Conservation (phyloP, 35 echinoderm and acorn worm genomes). For the Lytechinus variegatus region DNA sequence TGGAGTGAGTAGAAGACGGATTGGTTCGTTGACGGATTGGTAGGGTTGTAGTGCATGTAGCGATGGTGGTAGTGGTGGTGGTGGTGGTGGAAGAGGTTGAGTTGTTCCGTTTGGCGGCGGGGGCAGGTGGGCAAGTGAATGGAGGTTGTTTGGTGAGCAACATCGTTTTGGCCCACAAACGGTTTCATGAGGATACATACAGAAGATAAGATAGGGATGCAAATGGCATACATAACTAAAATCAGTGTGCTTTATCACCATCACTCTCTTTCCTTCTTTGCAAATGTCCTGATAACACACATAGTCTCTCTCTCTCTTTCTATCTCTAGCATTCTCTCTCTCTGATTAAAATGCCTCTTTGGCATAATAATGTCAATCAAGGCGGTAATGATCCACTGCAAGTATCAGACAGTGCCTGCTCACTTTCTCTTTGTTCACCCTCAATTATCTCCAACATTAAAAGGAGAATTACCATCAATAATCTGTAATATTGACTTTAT, state of each 20-base stretch:
- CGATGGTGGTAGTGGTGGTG: too few relatives aligned
- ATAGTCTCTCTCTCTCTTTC: neutral
- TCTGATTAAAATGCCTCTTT: neutral
- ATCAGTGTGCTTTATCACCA: constrained; percentile 41
- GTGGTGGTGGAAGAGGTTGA: neutral
- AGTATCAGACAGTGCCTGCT: neutral
- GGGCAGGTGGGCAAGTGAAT: constrained; percentile 47
- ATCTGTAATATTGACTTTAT: neutral
- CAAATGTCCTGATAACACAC: too few relatives aligned
- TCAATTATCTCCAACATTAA: neutral
- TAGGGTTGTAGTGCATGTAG: neutral
- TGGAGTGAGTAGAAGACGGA: constrained; percentile 26
- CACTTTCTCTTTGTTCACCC: neutral
- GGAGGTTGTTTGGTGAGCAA: constrained; percentile 50
- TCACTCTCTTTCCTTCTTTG: neutral
- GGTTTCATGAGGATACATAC: constrained; percentile 55
- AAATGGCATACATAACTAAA: constrained; percentile 57
- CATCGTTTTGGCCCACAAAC: constrained; percentile 52
- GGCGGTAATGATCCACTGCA: neutral
- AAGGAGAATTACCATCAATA: neutral
- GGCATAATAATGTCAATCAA: neutral
- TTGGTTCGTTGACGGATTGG: neutral
- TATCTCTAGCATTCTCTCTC: neutral
- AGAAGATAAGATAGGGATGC: constrained; percentile 57
- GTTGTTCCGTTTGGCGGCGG: constrained; percentile 38